Conservation (phyloP, 2,888 invertebrate genomes). For the Rhamnusium bicolor region DNA sequence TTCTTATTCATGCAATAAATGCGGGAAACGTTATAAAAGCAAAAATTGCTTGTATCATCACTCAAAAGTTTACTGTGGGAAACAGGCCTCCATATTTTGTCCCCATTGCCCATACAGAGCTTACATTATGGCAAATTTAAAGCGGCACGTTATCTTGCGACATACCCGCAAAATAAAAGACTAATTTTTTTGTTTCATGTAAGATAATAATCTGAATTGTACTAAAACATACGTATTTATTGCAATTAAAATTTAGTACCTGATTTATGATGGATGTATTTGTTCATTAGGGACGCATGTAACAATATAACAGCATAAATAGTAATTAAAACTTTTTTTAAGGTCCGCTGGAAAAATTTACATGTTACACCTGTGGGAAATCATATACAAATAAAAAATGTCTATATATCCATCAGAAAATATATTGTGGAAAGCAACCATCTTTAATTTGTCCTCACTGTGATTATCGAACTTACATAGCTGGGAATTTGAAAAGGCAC, state of each 20-base stretch:
- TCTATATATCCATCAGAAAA: conserved; percentile 17
- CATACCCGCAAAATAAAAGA: neutral
- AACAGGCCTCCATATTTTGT: conserved; percentile 2
- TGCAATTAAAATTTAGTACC: neutral
- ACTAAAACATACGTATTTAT: too few species aligned
- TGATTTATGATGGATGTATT: neutral
- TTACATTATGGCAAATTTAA: conserved; percentile 2
- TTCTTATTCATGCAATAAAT: conserved; percentile 5
- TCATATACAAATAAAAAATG: conserved; percentile 24
- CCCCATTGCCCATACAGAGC: conserved; percentile 10
- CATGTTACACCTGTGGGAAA: conserved; percentile 22
- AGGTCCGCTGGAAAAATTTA: conserved; percentile 2
- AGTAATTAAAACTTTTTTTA: conserved; percentile 4
- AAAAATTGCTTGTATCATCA: conserved; percentile 11
- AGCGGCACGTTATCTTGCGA: neutral
- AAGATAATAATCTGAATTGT: neutral
- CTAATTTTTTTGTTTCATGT: neutral
- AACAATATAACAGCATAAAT: neutral
- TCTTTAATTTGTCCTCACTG: conserved; percentile 2
- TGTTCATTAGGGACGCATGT: too few species aligned
- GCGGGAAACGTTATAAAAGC: conserved; percentile 19
- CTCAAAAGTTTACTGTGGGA: neutral
- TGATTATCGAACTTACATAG: conserved; percentile 16
- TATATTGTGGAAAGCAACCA: conserved; percentile 30
- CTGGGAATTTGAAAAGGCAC: conserved; percentile 28